Base-by-base conservation (phyloP, 2,888 invertebrate genomes). In the Nomada lathburiana region DNA sequence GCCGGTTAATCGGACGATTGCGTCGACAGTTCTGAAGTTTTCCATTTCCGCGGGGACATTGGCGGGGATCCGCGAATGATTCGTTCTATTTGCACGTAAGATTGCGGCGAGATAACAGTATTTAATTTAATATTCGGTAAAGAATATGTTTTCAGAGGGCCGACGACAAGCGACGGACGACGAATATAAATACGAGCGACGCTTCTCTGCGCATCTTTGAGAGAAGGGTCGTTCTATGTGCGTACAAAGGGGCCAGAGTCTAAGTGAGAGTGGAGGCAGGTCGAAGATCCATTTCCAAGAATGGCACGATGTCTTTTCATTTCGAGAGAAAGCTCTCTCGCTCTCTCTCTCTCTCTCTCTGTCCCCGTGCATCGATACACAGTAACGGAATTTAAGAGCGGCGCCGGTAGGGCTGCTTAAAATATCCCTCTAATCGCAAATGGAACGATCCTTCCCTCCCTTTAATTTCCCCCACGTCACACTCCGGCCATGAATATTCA, bases 281-380 rank as follows among this genome's bases (percentile, higher is more conserved):
- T 11, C 44, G 26, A 50, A 70, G 47, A 82, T 83, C 82, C 82
- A 83, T 83, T 83, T 74, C 77, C 20, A 23, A 67, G 83, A 26
- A 83, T 82, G 82, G 77, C 82, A 53, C 52, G 57, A 29, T 71
- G 26, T 59, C 55, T 82, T 60, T 18, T 75, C 77, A 63, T 64
- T 68, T 55, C 44, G 11, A 59, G 68, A 71, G n/a, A 69, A 73
- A 82, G 74, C 70, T 62, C 44, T 63, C 26, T 2, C 26, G 71
- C 70, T 62, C 44, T 59, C 70, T 62, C 44, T 59, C 70, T 57
- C 44, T 63, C 67, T 62, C 44, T 63, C 70, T 62, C 44, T 63
- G 29, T 63, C 13, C 53, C 44, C 10, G 42, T 55, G 63, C 67
- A 11, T 57, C 64, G 75, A 29, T 67, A 55, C 44, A 63, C 55